Conservation (phyloP, 2,797 vertebrate genomes). For the Pelobates cultripes region DNA sequence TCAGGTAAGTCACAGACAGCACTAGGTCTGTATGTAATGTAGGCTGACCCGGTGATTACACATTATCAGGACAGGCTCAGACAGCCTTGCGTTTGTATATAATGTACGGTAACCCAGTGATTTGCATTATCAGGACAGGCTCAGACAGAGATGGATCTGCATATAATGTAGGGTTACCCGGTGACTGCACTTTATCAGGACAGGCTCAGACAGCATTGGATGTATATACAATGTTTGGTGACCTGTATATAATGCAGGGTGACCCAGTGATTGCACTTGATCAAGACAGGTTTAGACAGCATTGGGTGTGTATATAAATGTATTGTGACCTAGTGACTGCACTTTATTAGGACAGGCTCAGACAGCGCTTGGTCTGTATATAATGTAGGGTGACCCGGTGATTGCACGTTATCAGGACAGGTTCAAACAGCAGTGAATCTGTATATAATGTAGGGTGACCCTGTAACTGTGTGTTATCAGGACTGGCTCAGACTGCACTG, state of each 20-base stretch:
- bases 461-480: not conserved
- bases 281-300: not conserved
- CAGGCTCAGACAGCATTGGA: too few species aligned
- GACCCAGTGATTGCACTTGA: not conserved
- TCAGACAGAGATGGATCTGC: not conserved
- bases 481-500: not conserved
- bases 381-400: not conserved
- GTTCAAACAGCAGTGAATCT: not conserved
- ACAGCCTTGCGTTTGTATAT: not conserved
- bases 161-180: not conserved
- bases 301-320: not conserved
- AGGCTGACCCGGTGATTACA: not conserved
- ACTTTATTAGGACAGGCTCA: not conserved
- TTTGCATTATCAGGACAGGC: not conserved
- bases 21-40: not conserved
- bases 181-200: too few species aligned
- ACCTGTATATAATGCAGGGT: too few species aligned
- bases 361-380: not conserved
- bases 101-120: not conserved
- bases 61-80: not conserved
- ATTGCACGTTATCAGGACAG: not conserved
- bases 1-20: not conserved
- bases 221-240: too few species aligned
- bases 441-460: not conserved
- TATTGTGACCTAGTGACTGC: not conserved